A percentile compares a stretch with the other conserved stretches of the same genome.
These are phyloP conservation scores for Lissocephala sabroskyi DNA, from an alignment of 2,888 invertebrate genomes.

Conservation along the genomic window DNA sequence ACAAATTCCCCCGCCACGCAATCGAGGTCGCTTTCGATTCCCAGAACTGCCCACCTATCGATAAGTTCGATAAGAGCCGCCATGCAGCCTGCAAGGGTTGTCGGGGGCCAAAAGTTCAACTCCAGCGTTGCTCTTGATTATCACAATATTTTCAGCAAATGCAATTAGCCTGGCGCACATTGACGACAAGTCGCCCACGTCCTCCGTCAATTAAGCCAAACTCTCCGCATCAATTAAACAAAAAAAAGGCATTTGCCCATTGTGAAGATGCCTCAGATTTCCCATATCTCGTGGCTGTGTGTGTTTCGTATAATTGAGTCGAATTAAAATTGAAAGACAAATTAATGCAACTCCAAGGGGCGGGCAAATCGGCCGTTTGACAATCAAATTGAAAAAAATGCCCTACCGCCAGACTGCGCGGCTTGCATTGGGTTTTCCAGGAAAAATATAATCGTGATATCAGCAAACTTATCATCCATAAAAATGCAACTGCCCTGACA, in stretches of 20 bases:
- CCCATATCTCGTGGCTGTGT: too few species aligned
- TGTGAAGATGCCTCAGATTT: slow-evolving; percentile 19
- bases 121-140: neutral
- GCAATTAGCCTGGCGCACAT: slow-evolving; percentile 34
- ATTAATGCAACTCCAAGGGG: slow-evolving; percentile 4
- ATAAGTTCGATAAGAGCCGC: too few species aligned
- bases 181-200: slow-evolving; percentile 19
- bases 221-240: slow-evolving; percentile 24
- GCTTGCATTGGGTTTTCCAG: too few species aligned
- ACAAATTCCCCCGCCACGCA: slow-evolving; percentile 35
- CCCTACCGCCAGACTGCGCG: too few species aligned
- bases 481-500: too few species aligned
- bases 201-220: slow-evolving; percentile 36
- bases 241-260: neutral
- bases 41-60: too few species aligned
- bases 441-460: too few species aligned
- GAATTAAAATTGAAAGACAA: slow-evolving; percentile 58
- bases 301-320: slow-evolving; percentile 52
- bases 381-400: neutral
- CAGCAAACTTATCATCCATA: too few species aligned
- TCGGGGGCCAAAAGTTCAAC: neutral
- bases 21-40: too few species aligned
- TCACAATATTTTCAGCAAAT: slow-evolving; percentile 36
- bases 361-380: too few species aligned
- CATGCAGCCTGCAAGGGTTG: too few species aligned